Percentiles rank a stretch among this genome's conserved stretches.
Evolutionary conservation across 2,888 invertebrate species (phyloP).

Genomic region (Lacanobia wlatinum): DNA sequence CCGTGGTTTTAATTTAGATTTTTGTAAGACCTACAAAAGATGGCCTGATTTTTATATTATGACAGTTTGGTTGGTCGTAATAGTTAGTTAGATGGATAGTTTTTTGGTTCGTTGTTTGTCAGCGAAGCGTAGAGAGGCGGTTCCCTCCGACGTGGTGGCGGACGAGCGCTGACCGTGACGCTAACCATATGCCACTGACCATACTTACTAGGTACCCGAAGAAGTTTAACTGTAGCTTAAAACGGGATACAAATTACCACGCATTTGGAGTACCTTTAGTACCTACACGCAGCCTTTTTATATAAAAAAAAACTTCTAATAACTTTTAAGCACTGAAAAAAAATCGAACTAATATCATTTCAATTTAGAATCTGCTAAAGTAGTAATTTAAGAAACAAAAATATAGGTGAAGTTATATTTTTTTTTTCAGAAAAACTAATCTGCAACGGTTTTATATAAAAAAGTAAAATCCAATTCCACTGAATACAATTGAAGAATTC

Average conservation of each 20-base stretch:
- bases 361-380: no score
- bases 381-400: no score
- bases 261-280: slow-evolving; percentile 20
- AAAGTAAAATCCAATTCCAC: slow-evolving; percentile 33
- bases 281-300: background rate
- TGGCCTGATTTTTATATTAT: slow-evolving; percentile 57
- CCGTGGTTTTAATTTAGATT: slow-evolving; percentile 34
- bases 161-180: slow-evolving; percentile 77
- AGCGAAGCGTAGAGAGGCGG: slow-evolving; percentile 70
- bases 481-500: slow-evolving; percentile 24
- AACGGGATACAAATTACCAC: slow-evolving; percentile 62
- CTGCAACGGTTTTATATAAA: background rate
- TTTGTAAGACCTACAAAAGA: slow-evolving; percentile 35
- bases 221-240: slow-evolving; percentile 68
- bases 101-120: slow-evolving; percentile 60
- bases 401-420: no score
- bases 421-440: no score
- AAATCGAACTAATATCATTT: no score
- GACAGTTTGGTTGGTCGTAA: slow-evolving; percentile 39
- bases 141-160: slow-evolving; percentile 67
- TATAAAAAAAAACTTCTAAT: no score
- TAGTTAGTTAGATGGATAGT: slow-evolving; percentile 38
- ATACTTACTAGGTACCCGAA: slow-evolving; percentile 60
- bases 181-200: slow-evolving; percentile 77
- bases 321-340: no score